These are phyloP conservation scores for Helicoverpa armigera DNA, from an alignment of 1,140 invertebrate species.

Conservation along the genomic window DNA sequence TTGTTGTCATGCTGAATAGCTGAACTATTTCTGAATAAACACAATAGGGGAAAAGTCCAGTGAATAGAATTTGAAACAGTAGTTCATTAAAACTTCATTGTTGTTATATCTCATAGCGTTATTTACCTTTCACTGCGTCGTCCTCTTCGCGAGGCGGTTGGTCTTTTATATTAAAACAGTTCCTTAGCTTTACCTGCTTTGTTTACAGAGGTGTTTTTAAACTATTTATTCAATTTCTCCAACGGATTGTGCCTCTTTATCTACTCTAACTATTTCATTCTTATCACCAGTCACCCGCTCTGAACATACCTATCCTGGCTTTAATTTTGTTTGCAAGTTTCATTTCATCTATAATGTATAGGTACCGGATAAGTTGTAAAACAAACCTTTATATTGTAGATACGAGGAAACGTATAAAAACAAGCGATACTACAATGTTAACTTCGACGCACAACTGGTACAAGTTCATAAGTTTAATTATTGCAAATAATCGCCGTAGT, in stretches of 20 bases:
- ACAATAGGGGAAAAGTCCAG: conserved; percentile 58
- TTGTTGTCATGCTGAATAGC: conserved; percentile 38
- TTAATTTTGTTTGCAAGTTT: conserved; percentile 8
- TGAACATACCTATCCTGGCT: neutral
- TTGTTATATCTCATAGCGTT: conserved; percentile 62
- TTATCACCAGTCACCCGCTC: conserved; percentile 54
- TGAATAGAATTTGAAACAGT: conserved; percentile 60
- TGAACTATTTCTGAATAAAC: conserved; percentile 53
- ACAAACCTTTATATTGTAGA: conserved; percentile 43
- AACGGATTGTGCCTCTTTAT: conserved; percentile 58
- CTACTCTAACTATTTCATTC: conserved; percentile 57
- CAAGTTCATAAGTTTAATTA: conserved; percentile 20
- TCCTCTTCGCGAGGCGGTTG: conserved; percentile 38
- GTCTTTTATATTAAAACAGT: conserved; percentile 61
- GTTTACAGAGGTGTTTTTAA: conserved; percentile 66
- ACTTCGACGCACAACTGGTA: conserved; percentile 38
- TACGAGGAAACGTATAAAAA: conserved; percentile 37
- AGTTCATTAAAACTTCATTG: conserved; percentile 72
- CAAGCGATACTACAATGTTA: neutral
- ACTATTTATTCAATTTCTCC: conserved; percentile 60
- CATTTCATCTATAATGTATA: conserved; percentile 5
- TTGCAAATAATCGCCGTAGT: conserved; percentile 8
- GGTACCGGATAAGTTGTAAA: conserved; percentile 16
- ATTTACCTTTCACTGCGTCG: conserved; percentile 65
- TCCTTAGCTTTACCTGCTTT: conserved; percentile 62